phyloP scores from a whole-genome alignment of 2,797 vertebrate species.

The Myripristis jacobus region DNA sequence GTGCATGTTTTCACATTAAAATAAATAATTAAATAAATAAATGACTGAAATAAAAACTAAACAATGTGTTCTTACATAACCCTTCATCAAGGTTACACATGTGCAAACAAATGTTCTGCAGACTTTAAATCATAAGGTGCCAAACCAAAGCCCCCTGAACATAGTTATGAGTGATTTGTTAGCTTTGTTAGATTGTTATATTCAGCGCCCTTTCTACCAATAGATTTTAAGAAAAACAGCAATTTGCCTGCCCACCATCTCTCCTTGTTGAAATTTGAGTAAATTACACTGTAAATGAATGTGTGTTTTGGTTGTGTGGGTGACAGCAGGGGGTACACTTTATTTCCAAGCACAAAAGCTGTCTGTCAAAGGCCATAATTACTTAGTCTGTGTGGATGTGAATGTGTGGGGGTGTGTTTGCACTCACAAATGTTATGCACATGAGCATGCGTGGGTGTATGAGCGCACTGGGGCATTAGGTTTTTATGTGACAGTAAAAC shows the following conservation, averaged over 20 bases:
- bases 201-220: conserved; percentile 18
- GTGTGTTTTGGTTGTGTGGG: conserved; percentile 31
- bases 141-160: conserved; percentile 20
- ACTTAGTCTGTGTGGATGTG: conserved; percentile 27
- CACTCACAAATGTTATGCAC: conserved; percentile 6
- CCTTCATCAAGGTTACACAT: conserved; percentile 27
- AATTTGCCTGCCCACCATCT: conserved; percentile 24
- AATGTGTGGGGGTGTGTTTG: not conserved
- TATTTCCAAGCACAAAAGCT: conserved; percentile 50
- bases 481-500: conserved; percentile 30
- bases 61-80: not conserved
- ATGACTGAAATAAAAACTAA: too few species aligned
- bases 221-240: conserved; percentile 32
- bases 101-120: conserved; percentile 13
- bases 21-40: too few species aligned
- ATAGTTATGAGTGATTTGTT: conserved; percentile 13
- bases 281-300: conserved; percentile 21
- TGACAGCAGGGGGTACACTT: conserved; percentile 36
- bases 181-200: conserved; percentile 27
- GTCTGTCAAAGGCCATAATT: conserved; percentile 34
- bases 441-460: not conserved
- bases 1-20: not conserved
- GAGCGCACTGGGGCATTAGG: conserved; percentile 7
- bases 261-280: conserved; percentile 29
- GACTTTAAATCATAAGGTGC: conserved; percentile 27